Evolutionary conservation across 2,888 invertebrate genomes (phyloP).

Genomic region (Lycaena phlaeas): DNA sequence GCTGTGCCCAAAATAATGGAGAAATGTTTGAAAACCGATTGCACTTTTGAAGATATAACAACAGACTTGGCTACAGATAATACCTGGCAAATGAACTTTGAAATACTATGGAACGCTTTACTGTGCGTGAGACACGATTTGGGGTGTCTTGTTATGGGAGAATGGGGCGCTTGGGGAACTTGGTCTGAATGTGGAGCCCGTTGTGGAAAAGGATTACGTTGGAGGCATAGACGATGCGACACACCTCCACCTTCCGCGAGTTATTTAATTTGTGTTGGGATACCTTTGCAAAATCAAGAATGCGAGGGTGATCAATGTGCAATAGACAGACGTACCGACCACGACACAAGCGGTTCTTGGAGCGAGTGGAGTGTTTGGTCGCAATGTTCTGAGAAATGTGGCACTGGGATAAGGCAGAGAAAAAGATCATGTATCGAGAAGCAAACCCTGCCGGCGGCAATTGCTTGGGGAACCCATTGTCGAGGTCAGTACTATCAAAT

Average conservation of each 20-base stretch:
- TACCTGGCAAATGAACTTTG: constrained; percentile 53
- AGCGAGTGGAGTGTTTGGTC: constrained; percentile 58
- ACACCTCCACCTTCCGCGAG: constrained; percentile 49
- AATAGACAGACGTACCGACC: constrained; percentile 28
- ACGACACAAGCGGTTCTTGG: constrained; percentile 41
- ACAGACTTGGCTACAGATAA: constrained; percentile 41
- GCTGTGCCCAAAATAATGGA: constrained; percentile 51
- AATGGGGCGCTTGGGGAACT: constrained; percentile 54
- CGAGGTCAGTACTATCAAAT: constrained; percentile 55
- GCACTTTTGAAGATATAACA: constrained; percentile 54
- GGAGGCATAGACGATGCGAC: constrained; percentile 51
- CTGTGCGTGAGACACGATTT: constrained; percentile 65
- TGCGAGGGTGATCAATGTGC: constrained; percentile 59
- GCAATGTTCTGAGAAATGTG: constrained; percentile 55
- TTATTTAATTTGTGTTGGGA: constrained; percentile 38
- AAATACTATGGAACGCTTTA: constrained; percentile 60
- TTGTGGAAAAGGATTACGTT: constrained; percentile 48
- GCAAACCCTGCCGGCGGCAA: constrained; percentile 26
- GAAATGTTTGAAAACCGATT: constrained; percentile 55
- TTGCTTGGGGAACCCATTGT: constrained; percentile 55
- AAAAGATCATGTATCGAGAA: constrained; percentile 49
- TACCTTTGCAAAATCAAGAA: constrained; percentile 39
- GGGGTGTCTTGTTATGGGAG: constrained; percentile 59
- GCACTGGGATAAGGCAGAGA: constrained; percentile 48
- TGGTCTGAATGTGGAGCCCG: constrained; percentile 58